Base-by-base conservation (phyloP, 2,888 invertebrate species). In the Ochropleura plecta region DNA sequence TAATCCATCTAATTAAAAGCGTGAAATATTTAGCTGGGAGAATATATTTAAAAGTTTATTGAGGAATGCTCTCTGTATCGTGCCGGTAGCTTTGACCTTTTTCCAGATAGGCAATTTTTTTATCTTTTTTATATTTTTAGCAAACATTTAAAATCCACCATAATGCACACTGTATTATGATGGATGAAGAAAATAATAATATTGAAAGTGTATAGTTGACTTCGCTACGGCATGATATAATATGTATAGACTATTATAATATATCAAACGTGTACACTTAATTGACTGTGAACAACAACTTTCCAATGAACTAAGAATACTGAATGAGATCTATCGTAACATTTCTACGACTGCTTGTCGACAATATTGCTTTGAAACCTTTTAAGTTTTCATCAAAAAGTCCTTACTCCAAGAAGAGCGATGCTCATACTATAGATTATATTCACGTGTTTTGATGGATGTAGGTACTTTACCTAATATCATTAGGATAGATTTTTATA, bases 361-460 rank as follows among this genome's bases (percentile, higher is more conserved):
- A 86, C 91, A 88, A 92, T 94, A 95, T 94, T 94, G 88, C 88
- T 88, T 80, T 86, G 96, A 96, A 96, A 96, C 96, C 96, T 96
- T 93, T 92, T 79, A 95, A 95, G 92, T 95, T 95, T 91, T 95
- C 96, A 95, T 96, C 93, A 93, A 94, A 95, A 88, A 90, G 82
- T 92, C 88, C 85, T 83, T 91, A 88, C 92, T 93, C 71, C 89
- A 87, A 79, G 73, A 78, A 60, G 88, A 90, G 67, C 85, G 88
- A 82, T 83, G 88, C 89, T 92, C 90, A 91, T 94, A 94, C 88
- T 78, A 76, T 90, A 92, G 44, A 88, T 30, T 83, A 44, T 72
- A 62, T 62, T 44, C 12, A 62, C 86, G 71, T 93, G 87, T 89
- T 93, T 93, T 86, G 20, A 18, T 78, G 30, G 20, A 75, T 40